Percentiles rank a stretch among this genome's conserved stretches.
Conservation (phyloP, 2,888 invertebrate genomes). For the Dysmachus trigonus region DNA sequence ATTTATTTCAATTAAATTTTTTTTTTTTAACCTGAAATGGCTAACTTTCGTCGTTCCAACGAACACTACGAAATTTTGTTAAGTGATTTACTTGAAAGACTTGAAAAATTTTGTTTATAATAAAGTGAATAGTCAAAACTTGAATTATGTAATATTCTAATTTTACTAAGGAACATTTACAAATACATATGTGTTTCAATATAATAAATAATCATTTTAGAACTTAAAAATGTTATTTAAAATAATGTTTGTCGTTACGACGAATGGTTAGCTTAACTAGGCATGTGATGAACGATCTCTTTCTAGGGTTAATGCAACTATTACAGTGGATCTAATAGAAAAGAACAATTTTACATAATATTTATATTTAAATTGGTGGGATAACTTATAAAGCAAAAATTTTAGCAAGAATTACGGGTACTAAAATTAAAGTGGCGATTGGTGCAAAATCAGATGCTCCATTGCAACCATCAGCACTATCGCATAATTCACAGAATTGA, state of each 20-base stretch:
- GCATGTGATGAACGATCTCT: background rate
- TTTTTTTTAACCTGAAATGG: background rate
- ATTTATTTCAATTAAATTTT: background rate
- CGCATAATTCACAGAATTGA: slow-evolving; percentile 61
- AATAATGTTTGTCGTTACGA: background rate
- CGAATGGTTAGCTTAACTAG: background rate
- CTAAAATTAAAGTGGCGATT: slow-evolving; percentile 54
- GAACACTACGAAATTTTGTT: background rate
- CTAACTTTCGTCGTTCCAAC: background rate
- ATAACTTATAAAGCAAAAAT: background rate
- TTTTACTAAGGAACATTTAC: background rate
- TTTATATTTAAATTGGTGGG: background rate
- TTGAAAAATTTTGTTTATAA: background rate
- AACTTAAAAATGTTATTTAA: background rate
- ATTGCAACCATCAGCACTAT: slow-evolving; percentile 62
- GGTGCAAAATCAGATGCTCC: slow-evolving; percentile 56
- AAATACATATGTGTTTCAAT: background rate
- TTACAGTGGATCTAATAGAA: background rate
- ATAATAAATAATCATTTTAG: background rate
- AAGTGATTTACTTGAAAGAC: background rate
- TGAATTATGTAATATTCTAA: background rate
- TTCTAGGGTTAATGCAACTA: background rate
- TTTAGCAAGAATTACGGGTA: slow-evolving; percentile 46
- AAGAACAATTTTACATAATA: background rate
- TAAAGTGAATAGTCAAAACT: background rate